Conservation (phyloP, 2,113 vertebrate species). For the Uropsilus gracilis region DNA sequence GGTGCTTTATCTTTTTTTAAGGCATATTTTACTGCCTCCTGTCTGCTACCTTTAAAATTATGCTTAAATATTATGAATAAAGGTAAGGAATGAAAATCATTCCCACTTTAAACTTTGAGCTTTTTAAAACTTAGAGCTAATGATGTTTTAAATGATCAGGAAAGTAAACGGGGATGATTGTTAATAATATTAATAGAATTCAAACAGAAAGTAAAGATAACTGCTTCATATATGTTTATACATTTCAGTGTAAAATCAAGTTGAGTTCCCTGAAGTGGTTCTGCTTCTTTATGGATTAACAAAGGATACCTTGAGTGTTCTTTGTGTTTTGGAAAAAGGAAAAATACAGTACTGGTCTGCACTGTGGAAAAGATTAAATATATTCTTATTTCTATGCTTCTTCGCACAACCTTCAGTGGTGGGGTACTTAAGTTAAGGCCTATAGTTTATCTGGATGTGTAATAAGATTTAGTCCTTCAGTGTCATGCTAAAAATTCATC, state of each 20-base stretch:
- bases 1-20: background rate
- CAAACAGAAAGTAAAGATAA: background rate
- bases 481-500: background rate
- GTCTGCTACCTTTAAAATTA: background rate
- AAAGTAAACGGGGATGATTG: background rate
- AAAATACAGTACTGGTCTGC: too few species aligned
- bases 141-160: background rate
- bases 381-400: background rate
- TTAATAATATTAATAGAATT: background rate
- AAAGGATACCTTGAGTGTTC: too few species aligned
- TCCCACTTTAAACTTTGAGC: background rate
- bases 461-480: background rate
- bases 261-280: background rate
- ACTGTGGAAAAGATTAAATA: background rate
- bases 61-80: background rate
- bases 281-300: background rate
- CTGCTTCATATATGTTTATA: background rate
- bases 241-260: background rate
- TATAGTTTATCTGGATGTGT: too few species aligned
- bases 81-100: background rate
- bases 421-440: background rate
- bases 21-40: background rate
- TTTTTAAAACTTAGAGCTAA: background rate
- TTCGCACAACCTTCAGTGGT: background rate
- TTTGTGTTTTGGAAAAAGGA: background rate